phyloP scores from a whole-genome alignment of 2,797 vertebrate species.

The Garrulus glandarius region DNA sequence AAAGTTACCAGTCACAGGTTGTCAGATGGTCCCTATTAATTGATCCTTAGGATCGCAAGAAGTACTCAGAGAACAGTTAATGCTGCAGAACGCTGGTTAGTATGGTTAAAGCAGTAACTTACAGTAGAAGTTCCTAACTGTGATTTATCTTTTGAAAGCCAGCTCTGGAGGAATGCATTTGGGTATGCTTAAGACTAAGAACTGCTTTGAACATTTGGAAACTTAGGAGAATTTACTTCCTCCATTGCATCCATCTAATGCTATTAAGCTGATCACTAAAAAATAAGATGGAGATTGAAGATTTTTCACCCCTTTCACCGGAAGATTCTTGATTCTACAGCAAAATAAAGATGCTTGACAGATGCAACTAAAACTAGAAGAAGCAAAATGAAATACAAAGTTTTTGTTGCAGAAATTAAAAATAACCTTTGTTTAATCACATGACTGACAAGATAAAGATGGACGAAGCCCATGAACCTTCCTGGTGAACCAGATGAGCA shows the following conservation, averaged over 20 bases:
- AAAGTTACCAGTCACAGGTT: neutral
- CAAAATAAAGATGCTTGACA: slow-evolving; percentile 35
- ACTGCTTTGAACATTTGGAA: neutral
- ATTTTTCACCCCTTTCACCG: neutral
- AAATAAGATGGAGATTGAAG: neutral
- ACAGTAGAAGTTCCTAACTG: neutral
- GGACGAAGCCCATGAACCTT: slow-evolving; percentile 59
- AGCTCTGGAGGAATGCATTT: neutral
- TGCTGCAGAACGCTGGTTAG: neutral
- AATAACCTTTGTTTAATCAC: neutral
- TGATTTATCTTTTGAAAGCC: neutral
- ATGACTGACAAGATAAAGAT: slow-evolving; percentile 47
- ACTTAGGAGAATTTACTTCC: neutral
- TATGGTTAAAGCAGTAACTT: neutral
- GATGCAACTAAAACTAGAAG: slow-evolving; percentile 30
- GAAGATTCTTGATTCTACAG: neutral
- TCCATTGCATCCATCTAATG: neutral
- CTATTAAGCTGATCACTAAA: neutral
- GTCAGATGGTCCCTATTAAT: neutral
- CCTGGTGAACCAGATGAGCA: slow-evolving; percentile 70
- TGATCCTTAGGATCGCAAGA: neutral
- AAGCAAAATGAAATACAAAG: slow-evolving; percentile 32
- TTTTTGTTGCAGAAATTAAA: neutral
- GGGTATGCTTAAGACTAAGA: neutral
- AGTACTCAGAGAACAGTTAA: neutral